A percentile compares a stretch with the other conserved stretches of the same genome.
Evolutionary conservation across 2,113 vertebrate species (phyloP).

Genomic region (Ivindomyrus marchei): DNA sequence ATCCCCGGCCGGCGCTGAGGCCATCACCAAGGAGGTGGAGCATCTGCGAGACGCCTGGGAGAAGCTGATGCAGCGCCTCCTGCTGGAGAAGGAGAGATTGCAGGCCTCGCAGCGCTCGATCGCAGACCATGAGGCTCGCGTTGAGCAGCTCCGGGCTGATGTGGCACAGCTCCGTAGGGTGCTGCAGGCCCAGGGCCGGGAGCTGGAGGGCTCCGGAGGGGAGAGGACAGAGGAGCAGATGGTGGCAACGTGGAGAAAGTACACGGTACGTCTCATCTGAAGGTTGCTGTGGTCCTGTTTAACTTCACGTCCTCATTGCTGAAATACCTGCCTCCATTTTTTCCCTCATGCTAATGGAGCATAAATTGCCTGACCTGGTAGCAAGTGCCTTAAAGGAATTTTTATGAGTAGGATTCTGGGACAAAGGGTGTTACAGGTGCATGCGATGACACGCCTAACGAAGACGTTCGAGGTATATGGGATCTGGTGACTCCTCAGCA

Average conservation of each 20-base stretch:
- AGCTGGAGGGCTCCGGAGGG: conserved; percentile 47
- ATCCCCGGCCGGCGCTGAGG: conserved; percentile 73
- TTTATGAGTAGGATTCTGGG: neutral
- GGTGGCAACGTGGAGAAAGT: conserved; percentile 70
- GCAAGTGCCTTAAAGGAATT: neutral
- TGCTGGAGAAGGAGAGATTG: conserved; percentile 60
- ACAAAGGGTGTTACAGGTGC: neutral
- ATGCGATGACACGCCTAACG: neutral
- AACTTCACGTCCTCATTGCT: no score
- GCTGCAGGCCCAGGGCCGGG: conserved; percentile 59
- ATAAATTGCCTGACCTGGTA: neutral
- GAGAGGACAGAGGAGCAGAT: conserved; percentile 66
- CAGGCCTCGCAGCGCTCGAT: conserved; percentile 54
- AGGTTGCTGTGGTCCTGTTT: no score
- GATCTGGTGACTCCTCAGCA: neutral
- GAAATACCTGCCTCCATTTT: neutral
- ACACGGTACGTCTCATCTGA: conserved; percentile 55
- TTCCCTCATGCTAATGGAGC: neutral
- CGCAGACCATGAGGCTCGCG: conserved; percentile 56
- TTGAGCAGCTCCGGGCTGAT: conserved; percentile 59
- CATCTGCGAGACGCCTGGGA: conserved; percentile 69
- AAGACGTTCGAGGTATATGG: neutral
- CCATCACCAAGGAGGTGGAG: conserved; percentile 66
- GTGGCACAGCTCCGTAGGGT: conserved; percentile 56
- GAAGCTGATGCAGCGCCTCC: conserved; percentile 57